Conservation (phyloP, 1,140 invertebrate genomes). For the Drosophila kepulauana region DNA sequence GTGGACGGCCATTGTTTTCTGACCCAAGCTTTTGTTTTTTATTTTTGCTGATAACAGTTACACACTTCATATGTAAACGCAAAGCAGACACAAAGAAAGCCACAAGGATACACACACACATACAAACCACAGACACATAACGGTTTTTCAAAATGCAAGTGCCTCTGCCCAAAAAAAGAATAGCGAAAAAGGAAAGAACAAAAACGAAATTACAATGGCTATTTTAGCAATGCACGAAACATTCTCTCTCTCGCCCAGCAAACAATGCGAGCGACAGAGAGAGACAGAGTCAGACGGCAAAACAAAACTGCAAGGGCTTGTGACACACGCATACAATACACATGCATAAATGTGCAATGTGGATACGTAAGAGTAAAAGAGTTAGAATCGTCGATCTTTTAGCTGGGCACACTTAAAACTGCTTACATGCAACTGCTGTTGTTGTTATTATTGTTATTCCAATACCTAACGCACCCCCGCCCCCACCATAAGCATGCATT, state of each 20-base stretch:
- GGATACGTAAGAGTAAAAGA: constrained; percentile 31
- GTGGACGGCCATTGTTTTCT: not conserved
- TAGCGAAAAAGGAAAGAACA: constrained; percentile 6
- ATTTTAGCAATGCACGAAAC: constrained; percentile 37
- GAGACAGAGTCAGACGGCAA: constrained; percentile 33
- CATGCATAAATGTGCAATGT: constrained; percentile 8
- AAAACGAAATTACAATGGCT: constrained; percentile 35
- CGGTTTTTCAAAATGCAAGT: not conserved
- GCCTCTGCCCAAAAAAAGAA: not conserved
- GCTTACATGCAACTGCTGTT: constrained; percentile 23
- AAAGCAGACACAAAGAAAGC: constrained; percentile 14
- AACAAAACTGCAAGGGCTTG: constrained; percentile 51
- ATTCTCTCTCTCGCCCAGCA: constrained; percentile 13
- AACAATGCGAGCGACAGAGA: constrained; percentile 8
- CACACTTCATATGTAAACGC: constrained; percentile 4
- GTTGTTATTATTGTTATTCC: constrained; percentile 50
- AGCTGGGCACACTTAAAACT: constrained; percentile 18
- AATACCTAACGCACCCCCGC: constrained; percentile 24
- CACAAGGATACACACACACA: constrained; percentile 9
- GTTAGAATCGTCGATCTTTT: constrained; percentile 22
- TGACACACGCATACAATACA: constrained; percentile 10
- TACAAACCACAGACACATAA: constrained; percentile 7
- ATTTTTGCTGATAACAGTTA: constrained; percentile 10
- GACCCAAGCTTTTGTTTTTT: not conserved
- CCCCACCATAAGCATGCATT: not conserved